Percentiles rank a stretch among this genome's conserved stretches.
These are phyloP conservation scores for Hyposmocoma kahamanoa DNA, from an alignment of 1,140 invertebrate species.

Conservation along the genomic window DNA sequence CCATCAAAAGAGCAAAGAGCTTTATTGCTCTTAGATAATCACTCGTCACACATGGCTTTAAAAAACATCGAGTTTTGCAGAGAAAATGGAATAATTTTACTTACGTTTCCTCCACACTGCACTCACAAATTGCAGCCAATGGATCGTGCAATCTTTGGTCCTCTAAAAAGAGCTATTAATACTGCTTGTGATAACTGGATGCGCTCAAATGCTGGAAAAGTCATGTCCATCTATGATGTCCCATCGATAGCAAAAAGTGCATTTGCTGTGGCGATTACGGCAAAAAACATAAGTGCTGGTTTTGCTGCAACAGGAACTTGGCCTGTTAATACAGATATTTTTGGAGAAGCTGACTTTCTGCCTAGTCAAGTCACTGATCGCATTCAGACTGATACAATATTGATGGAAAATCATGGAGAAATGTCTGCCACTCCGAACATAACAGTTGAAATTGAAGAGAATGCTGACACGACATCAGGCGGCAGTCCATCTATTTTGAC, in stretches of 20 bases:
- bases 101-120: conserved; percentile 58
- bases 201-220: conserved; percentile 37
- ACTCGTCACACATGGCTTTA: conserved; percentile 30
- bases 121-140: conserved; percentile 62
- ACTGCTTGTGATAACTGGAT: conserved; percentile 34
- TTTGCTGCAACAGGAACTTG: too few relatives aligned
- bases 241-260: conserved; percentile 2
- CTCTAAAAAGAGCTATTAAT: conserved; percentile 48
- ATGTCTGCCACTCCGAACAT: too few relatives aligned
- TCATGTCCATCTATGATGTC: conserved; percentile 8
- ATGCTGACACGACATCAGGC: too few relatives aligned
- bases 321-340: too few relatives aligned
- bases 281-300: too few relatives aligned
- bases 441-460: too few relatives aligned
- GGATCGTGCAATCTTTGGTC: conserved; percentile 45
- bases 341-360: too few relatives aligned
- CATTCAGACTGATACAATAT: too few relatives aligned
- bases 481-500: too few relatives aligned
- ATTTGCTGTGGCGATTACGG: conserved; percentile 6
- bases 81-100: conserved; percentile 10
- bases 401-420: too few relatives aligned
- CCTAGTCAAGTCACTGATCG: too few relatives aligned
- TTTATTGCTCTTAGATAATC: conserved; percentile 35
- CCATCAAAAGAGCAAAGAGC: conserved; percentile 17
- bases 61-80: conserved; percentile 26